Base-by-base conservation (phyloP, 2,113 vertebrate species). In the Nettapus auritus region DNA sequence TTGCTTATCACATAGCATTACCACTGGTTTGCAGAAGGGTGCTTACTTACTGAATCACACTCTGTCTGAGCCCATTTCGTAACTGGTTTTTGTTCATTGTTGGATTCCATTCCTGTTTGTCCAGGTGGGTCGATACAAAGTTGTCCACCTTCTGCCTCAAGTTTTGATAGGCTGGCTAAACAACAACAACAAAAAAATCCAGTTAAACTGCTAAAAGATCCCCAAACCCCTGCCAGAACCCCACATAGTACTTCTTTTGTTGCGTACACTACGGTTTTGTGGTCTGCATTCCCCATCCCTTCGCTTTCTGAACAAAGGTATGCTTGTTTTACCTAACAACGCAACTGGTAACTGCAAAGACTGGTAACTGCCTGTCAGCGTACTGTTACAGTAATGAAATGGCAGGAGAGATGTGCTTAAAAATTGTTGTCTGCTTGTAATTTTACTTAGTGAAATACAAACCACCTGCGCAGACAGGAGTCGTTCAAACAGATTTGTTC, bases 61-160 rank as follows among this genome's bases (percentile, higher is more conserved):
- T 99, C 91, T 99, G 99, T 77, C 99, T 98, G 44, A 99, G 97
- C 33, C 98, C 99, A 18, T 99, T 99, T 84, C 99, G 98, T 89
- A 99, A 93, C 92, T 99, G 99, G 98, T 99, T 99, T 97, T 99
- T 99, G 98, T 99, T 99, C 98, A 99, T 99, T 38, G 98, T 89
- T 23, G 99, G 98, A 88, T 98, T 99, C 99, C 99, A 99, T 19
- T 99, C 99, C 95, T 99, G 99, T 38, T 99, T 99, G 96, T 99
- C 99, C 96, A 99, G 96, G 46, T 99, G 99, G 8, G 98, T 99
- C 0, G 99, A 98, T 79, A 99, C 99, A 91, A 99, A 99, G 97
- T 99, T 99, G 98, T 99, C 99, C 13, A 99, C 99, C 95, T 99
- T 99, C 98, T 99, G 99, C 73, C 99, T 98, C 94, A 99, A 97